phyloP scores from a whole-genome alignment of 2,888 invertebrate species.

The Pardosa pseudoannulata region DNA sequence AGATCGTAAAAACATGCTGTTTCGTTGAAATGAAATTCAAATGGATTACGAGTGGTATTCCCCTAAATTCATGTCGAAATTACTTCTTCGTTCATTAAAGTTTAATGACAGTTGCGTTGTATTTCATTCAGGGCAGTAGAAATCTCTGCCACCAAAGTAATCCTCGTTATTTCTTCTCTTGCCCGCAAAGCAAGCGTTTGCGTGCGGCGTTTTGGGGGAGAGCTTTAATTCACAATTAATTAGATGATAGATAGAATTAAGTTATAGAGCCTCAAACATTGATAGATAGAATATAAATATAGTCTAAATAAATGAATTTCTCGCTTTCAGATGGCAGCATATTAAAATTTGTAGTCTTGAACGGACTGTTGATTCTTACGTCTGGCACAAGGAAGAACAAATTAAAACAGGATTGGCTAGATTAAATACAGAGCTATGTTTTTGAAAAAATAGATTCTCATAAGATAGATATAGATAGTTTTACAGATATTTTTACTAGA shows the following conservation, averaged over 20 bases:
- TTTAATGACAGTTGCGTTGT: neutral
- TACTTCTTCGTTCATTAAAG: no score
- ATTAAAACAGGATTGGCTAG: no score
- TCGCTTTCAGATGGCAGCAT: neutral
- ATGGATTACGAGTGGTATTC: no score
- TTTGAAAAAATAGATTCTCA: no score
- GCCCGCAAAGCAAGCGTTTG: neutral
- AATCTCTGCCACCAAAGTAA: neutral
- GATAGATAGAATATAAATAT: neutral
- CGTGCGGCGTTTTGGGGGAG: neutral
- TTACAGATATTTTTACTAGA: no score
- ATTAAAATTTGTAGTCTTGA: neutral
- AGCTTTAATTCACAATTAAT: conserved; percentile 13
- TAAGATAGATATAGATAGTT: no score
- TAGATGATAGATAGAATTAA: neutral
- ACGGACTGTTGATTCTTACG: neutral
- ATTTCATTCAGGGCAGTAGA: neutral
- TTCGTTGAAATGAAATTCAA: no score
- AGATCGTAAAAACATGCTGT: no score
- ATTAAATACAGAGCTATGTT: no score
- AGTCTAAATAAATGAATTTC: neutral
- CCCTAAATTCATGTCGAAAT: no score
- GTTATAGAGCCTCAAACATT: neutral
- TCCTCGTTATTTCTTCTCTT: neutral
- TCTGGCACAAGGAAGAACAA: no score